A percentile compares a stretch with the other conserved stretches of the same genome.
Conservation (phyloP, 2,888 invertebrate genomes). For the Conops quadrifasciatus region DNA sequence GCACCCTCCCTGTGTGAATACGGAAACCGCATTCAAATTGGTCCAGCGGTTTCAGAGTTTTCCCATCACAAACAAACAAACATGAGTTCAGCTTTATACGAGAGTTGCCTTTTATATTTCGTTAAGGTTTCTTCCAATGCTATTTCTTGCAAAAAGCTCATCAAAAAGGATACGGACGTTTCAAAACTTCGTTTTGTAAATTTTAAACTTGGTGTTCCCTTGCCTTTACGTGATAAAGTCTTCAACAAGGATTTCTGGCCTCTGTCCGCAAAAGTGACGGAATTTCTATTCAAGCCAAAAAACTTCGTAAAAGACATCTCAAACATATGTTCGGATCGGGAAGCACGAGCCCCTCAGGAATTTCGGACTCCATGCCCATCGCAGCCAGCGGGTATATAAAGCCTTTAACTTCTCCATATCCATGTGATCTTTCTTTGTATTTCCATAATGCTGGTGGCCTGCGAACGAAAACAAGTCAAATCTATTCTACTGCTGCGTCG, state of each 20-base stretch:
- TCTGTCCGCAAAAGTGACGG: background rate
- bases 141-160: too few species aligned
- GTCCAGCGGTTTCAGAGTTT: too few species aligned
- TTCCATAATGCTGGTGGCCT: slow-evolving; percentile 10
- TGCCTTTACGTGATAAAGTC: background rate
- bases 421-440: background rate
- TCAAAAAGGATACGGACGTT: background rate
- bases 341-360: background rate
- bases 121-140: too few species aligned
- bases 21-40: too few species aligned
- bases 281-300: background rate
- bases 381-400: background rate
- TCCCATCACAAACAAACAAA: too few species aligned
- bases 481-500: slow-evolving; percentile 1
- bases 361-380: background rate
- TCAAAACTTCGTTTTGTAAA: background rate
- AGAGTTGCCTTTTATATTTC: too few species aligned
- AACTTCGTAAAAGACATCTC: background rate
- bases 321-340: background rate
- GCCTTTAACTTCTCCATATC: background rate
- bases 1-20: too few species aligned
- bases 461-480: background rate
- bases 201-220: background rate
- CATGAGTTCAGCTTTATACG: too few species aligned
- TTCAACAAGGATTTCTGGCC: background rate